phyloP scores from a whole-genome alignment of 2,113 vertebrate genomes.

The Numenius arquata region DNA sequence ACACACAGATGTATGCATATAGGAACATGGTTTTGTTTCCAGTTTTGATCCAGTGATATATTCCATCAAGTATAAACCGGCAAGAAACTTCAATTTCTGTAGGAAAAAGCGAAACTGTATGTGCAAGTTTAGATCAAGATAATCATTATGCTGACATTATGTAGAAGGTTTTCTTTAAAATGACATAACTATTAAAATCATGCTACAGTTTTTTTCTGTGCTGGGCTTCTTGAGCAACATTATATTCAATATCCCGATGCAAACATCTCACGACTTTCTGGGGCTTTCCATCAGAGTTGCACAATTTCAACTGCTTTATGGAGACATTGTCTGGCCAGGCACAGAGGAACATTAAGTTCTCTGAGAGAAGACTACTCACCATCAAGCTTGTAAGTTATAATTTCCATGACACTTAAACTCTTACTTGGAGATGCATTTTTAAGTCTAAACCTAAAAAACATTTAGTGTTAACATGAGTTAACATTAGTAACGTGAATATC shows the following conservation, averaged over 20 bases:
- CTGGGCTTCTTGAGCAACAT: neutral
- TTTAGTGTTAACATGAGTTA: neutral
- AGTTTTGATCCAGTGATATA: neutral
- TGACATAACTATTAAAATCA: neutral
- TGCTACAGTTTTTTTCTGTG: neutral
- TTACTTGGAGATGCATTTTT: neutral
- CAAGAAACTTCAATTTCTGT: neutral
- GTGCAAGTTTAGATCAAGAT: neutral
- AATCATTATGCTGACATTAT: neutral
- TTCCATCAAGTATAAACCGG: neutral
- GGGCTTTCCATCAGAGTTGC: neutral
- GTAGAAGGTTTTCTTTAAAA: neutral
- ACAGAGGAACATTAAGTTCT: neutral
- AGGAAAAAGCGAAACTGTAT: neutral
- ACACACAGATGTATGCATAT: rapidly evolving
- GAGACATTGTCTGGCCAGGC: neutral
- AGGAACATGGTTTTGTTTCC: neutral
- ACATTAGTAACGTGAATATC: neutral
- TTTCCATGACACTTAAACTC: neutral
- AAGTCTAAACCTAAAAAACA: neutral
- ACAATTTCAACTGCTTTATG: neutral
- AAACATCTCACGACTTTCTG: neutral
- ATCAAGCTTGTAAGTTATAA: neutral
- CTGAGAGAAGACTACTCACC: neutral
- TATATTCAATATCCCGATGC: neutral